Evolutionary conservation across 2,113 vertebrate species (phyloP).

Genomic region (Brachyhypopomus occidentalis): DNA sequence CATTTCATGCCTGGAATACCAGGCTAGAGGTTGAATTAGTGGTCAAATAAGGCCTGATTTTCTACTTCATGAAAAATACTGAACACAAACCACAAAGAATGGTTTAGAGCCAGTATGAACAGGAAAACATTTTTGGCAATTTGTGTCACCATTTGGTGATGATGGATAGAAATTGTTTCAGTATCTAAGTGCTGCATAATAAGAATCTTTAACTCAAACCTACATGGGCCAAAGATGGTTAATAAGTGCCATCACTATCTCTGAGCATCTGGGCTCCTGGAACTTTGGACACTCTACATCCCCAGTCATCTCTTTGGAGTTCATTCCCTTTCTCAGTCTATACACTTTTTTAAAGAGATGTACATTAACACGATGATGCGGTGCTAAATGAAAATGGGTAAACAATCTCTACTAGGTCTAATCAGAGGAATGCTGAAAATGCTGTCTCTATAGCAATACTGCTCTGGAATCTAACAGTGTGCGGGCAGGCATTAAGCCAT

Average conservation of each 20-base stretch:
- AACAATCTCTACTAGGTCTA: neutral
- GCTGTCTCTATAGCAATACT: constrained; percentile 30
- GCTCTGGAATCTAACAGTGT: constrained; percentile 6
- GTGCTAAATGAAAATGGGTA: constrained; percentile 29
- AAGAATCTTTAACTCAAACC: neutral
- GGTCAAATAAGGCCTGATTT: constrained; percentile 68
- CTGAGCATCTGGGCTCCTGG: constrained; percentile 6
- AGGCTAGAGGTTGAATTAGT: constrained; percentile 71
- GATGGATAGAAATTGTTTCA: neutral
- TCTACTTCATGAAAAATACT: constrained; percentile 63
- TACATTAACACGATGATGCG: constrained; percentile 19
- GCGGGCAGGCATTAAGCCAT: neutral
- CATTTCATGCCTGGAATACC: constrained; percentile 61
- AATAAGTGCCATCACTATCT: neutral
- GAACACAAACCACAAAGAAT: constrained; percentile 50
- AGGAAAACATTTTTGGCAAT: constrained; percentile 3
- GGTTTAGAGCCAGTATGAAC: neutral
- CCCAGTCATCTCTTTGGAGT: constrained; percentile 7
- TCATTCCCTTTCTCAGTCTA: constrained; percentile 17
- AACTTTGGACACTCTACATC: neutral
- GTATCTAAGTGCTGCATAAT: constrained; percentile 31
- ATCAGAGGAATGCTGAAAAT: constrained; percentile 5
- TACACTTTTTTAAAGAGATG: constrained; percentile 37
- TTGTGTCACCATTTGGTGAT: neutral
- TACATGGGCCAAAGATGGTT: constrained; percentile 5